A percentile compares a stretch with the other conserved stretches of the same genome.
Evolutionary conservation across 2,113 vertebrate species (phyloP).

Genomic region (Ginglymostoma cirratum): DNA sequence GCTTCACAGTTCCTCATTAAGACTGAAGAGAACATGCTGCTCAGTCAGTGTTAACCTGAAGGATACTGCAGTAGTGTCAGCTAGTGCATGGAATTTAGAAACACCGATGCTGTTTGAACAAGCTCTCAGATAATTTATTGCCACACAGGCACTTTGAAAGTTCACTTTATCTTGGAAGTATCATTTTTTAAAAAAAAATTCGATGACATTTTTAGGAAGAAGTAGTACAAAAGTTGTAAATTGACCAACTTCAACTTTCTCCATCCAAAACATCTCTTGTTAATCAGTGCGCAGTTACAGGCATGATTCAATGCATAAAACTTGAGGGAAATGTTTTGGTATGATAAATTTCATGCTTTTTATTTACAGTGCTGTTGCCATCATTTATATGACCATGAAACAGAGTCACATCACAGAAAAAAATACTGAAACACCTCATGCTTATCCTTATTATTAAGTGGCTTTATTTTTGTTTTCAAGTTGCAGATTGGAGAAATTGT

Average conservation of each 20-base stretch:
- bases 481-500: not conserved
- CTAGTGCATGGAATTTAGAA: not conserved
- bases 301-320: not conserved
- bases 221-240: not conserved
- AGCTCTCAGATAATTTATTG: not conserved
- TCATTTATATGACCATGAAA: not conserved
- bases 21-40: not conserved
- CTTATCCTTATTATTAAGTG: not conserved
- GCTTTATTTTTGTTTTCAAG: not conserved
- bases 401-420: not conserved
- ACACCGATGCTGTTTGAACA: not conserved
- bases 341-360: not conserved
- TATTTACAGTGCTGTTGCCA: not conserved
- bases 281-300: not conserved
- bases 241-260: not conserved
- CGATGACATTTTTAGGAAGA: not conserved
- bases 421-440: not conserved
- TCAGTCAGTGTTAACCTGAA: not conserved
- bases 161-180: not conserved
- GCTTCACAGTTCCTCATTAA: not conserved
- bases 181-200: not conserved
- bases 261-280: not conserved
- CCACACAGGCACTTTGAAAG: not conserved
- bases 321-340: not conserved
- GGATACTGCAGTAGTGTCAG: not conserved